Conservation (phyloP, 2,797 vertebrate species). For the Chrysocyon brachyurus region DNA sequence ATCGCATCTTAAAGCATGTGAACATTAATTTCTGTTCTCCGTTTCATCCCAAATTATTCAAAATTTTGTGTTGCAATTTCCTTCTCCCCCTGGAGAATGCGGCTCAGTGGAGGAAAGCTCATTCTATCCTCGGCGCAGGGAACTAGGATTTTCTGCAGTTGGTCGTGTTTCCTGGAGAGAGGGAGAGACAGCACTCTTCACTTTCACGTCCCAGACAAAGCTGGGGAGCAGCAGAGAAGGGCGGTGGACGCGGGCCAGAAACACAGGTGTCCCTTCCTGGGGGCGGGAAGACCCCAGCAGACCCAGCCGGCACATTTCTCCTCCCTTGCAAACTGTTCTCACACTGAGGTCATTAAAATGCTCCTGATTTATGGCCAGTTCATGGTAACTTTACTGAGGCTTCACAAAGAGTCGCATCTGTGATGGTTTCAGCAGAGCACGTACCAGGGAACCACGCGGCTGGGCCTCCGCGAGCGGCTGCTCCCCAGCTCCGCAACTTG, state of each 20-base stretch:
- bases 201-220: neutral
- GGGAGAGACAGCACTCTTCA: neutral
- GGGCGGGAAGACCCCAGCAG: accelerated
- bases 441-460: accelerated
- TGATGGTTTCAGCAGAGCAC: accelerated
- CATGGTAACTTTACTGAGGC: neutral
- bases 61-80: accelerated
- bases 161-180: accelerated
- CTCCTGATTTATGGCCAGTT: neutral
- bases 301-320: accelerated
- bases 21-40: too few relatives aligned
- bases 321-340: neutral
- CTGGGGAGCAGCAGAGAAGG: neutral
- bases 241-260: accelerated
- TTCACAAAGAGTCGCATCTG: neutral
- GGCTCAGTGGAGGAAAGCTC: accelerated
- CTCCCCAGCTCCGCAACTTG: accelerated
- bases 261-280: neutral
- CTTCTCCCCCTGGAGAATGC: accelerated
- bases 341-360: neutral
- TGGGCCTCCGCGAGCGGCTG: accelerated
- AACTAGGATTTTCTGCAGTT: accelerated
- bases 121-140: accelerated
- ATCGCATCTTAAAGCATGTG: accelerated
- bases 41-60: neutral